A percentile compares a stretch with the other conserved stretches of the same genome.
Conservation (phyloP, 2,113 vertebrate species). For the Synchiropus splendidus region DNA sequence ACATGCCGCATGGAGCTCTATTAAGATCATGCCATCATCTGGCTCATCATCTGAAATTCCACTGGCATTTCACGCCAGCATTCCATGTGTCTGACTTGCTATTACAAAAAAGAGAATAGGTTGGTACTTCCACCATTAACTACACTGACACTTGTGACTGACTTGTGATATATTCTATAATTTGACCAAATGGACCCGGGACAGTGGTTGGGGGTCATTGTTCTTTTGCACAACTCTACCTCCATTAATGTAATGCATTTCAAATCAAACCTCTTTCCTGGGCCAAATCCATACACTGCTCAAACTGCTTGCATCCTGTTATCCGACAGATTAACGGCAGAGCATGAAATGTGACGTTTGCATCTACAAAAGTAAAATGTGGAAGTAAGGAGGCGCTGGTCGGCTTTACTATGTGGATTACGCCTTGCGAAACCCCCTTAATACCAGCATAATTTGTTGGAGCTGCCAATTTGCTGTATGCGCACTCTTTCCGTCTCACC, state of each 20-base stretch:
- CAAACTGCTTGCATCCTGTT: slow-evolving; percentile 63
- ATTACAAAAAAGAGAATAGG: no score
- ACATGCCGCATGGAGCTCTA: no score
- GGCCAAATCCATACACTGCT: slow-evolving; percentile 53
- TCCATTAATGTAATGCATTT: slow-evolving; percentile 44
- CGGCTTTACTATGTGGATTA: slow-evolving; percentile 67
- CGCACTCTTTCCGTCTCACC: slow-evolving; percentile 45
- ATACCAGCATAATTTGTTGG: slow-evolving; percentile 74
- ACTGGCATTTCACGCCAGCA: no score
- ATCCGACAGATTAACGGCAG: slow-evolving; percentile 78
- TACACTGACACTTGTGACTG: no score
- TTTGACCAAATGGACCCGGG: no score
- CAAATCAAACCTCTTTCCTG: slow-evolving; percentile 34
- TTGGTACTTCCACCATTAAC: no score
- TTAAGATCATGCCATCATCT: no score
- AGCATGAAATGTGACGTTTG: slow-evolving; percentile 72
- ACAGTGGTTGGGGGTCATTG: no score
- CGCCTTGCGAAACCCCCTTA: slow-evolving; percentile 56
- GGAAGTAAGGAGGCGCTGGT: slow-evolving; percentile 62
- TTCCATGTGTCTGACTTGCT: no score
- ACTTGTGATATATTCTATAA: no score
- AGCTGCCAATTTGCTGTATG: slow-evolving; percentile 72
- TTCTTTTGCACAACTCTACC: no score
- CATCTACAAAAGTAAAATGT: slow-evolving; percentile 73
- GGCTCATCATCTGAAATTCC: no score